Percentiles rank a stretch among this genome's conserved stretches.
These are phyloP conservation scores for Lasioglossum baleicum DNA, from an alignment of 1,140 invertebrate species.

Conservation along the genomic window DNA sequence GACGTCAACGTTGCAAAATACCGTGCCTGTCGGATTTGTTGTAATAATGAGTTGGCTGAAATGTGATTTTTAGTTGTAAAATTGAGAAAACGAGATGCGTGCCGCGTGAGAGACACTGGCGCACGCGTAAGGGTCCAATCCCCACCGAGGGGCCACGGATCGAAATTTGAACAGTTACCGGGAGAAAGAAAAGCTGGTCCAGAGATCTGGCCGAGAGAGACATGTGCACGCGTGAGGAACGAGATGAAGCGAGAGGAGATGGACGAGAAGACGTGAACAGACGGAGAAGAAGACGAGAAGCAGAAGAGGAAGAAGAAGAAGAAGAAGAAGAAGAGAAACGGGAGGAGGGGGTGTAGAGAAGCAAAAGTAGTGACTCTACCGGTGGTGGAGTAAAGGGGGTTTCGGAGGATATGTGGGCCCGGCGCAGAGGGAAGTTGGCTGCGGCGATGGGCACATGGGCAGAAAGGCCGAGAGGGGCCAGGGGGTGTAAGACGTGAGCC, in stretches of 20 bases:
- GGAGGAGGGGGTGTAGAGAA: slow-evolving; percentile 56
- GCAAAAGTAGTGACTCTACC: slow-evolving; percentile 39
- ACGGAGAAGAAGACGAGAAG: slow-evolving; percentile 31
- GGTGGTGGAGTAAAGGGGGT: slow-evolving; percentile 48
- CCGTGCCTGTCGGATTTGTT: not conserved
- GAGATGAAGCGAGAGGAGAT: slow-evolving; percentile 22
- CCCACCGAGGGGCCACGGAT: slow-evolving; percentile 66
- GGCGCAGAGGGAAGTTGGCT: slow-evolving; percentile 43
- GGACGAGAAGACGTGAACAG: slow-evolving; percentile 13
- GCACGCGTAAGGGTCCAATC: slow-evolving; percentile 61
- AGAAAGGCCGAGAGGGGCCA: slow-evolving; percentile 43
- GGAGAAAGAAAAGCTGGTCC: slow-evolving; percentile 75
- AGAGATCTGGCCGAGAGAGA: slow-evolving; percentile 55
- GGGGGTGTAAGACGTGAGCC: slow-evolving; percentile 76
- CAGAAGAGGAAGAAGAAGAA: slow-evolving; percentile 33
- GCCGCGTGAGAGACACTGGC: slow-evolving; percentile 70
- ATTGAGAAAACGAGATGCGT: not conserved
- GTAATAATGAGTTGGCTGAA: not conserved
- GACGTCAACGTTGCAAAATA: too few relatives aligned
- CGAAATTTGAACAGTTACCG: slow-evolving; percentile 79
- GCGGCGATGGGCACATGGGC: slow-evolving; percentile 44
- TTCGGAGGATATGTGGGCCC: slow-evolving; percentile 52
- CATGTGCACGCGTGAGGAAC: not conserved
- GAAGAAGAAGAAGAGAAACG: slow-evolving; percentile 42
- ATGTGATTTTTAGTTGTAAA: too few relatives aligned